Evolutionary conservation across 2,797 vertebrate genomes (phyloP).

Genomic region (Tauraco hartlaubi): DNA sequence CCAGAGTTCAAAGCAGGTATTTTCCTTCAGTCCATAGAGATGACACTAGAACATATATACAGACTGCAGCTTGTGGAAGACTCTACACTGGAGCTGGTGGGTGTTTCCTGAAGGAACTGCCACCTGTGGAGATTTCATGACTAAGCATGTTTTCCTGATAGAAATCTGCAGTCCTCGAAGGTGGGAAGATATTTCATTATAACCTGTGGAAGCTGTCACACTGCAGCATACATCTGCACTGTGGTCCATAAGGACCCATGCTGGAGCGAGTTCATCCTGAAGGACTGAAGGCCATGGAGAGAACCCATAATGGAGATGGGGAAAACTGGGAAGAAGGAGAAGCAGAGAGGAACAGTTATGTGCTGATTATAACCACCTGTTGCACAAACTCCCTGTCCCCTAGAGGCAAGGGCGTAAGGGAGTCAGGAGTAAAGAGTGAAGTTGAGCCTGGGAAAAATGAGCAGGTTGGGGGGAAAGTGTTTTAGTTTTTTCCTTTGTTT

Average conservation of each 20-base stretch:
- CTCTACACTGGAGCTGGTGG: not conserved
- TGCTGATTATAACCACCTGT: accelerated
- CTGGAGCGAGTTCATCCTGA: not conserved
- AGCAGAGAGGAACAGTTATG: not conserved
- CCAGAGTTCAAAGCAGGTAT: not conserved
- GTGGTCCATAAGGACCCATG: not conserved
- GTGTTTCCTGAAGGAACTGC: not conserved
- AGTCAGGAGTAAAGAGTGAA: not conserved
- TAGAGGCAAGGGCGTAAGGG: not conserved
- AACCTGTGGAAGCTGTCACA: not conserved
- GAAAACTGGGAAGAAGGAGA: not conserved
- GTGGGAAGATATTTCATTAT: not conserved
- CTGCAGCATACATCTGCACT: not conserved
- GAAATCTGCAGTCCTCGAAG: not conserved
- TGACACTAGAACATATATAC: not conserved
- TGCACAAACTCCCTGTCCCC: not conserved
- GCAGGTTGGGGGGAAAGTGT: not conserved
- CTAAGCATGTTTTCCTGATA: not conserved
- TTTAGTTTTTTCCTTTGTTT: not conserved
- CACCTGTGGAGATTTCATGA: not conserved
- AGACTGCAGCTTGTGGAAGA: not conserved
- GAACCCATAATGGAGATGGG: not conserved
- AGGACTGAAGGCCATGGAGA: not conserved
- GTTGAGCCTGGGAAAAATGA: not conserved
- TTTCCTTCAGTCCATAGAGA: not conserved